These are phyloP conservation scores for mouse (Mus musculus) DNA, from an alignment of 2,113 vertebrate genomes.

Conservation along the genomic window GRCm39 chr6:86726501-86727000, in stretches of 20 bases:
- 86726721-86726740: neutral
- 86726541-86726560: neutral
- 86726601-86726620: constrained; percentile 9
- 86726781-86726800: neutral
- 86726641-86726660: neutral
- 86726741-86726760: neutral
- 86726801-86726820: neutral
- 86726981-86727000: neutral
- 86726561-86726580: neutral
- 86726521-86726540: neutral
- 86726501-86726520: neutral
- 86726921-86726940: neutral
- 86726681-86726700: neutral
- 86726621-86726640: neutral
- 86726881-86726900: neutral
- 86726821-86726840: neutral
- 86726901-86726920: neutral
- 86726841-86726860: neutral
- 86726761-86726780: neutral
- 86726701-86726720: constrained; percentile 6
- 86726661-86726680: neutral
- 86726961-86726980: neutral
- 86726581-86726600: neutral
- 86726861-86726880: neutral
- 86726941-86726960: neutral